Evolutionary conservation across 2,797 vertebrate genomes (phyloP).

Genomic region (Urocyon cinereoargenteus): DNA sequence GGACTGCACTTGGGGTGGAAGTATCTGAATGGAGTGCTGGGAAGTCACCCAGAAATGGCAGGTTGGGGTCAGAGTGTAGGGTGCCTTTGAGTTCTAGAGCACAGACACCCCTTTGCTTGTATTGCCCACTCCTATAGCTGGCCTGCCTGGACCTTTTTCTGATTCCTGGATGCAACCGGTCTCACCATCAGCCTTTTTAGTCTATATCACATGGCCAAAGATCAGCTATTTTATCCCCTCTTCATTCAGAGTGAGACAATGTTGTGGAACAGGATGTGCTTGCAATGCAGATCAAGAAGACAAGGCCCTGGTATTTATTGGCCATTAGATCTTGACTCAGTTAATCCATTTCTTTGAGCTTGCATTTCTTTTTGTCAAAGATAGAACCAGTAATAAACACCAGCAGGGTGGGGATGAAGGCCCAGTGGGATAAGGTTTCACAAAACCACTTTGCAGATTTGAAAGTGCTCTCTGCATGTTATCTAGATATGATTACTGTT

Average conservation of each 20-base stretch:
- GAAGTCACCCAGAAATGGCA: not conserved
- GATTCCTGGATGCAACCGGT: fast-evolving
- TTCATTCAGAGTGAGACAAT: not conserved
- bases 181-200: not conserved
- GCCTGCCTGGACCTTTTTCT: fast-evolving
- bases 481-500: not conserved
- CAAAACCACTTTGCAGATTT: not conserved
- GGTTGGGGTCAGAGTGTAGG: fast-evolving
- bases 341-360: not conserved
- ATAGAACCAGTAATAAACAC: too few species aligned
- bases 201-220: fast-evolving
- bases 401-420: not conserved
- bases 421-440: not conserved
- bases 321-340: not conserved
- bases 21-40: not conserved
- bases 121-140: fast-evolving
- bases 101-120: fast-evolving
- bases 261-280: fast-evolving
- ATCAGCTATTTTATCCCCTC: fast-evolving
- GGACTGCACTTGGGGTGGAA: not conserved
- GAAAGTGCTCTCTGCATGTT: not conserved
- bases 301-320: fast-evolving
- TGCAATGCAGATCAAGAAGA: fast-evolving
- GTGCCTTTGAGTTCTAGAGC: not conserved
- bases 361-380: not conserved